Base-by-base conservation (phyloP, 2,797 vertebrate species). In the Bovichtus diacanthus region DNA sequence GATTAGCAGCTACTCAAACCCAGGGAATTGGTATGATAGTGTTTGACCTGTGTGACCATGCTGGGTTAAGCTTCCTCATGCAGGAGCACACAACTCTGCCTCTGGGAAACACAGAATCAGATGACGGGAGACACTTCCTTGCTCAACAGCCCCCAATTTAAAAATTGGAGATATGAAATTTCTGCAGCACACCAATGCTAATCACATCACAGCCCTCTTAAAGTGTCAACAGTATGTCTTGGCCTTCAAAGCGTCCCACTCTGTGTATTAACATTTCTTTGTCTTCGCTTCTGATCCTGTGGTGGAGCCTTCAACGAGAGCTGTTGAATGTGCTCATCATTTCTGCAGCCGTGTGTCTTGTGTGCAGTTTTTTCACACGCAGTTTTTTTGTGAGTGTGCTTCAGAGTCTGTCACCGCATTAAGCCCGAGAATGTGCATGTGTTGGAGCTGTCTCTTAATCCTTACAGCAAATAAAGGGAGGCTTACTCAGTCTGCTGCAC, bases 341-440 rank as follows among this genome's bases (percentile, higher is more conserved):
- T 70, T 90, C 74, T 88, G 78, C 69, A 74, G 69, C 74, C 70
- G 6, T 78, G 79, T 85, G 75, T 58, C 19, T n/a, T 55, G 54
- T 76, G 50, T 69, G 63, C 62, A 44, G 7, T 63, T 73, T 83
- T 79, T 76, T 44, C 65, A 65, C 74, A 68, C 73, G 74, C 71
- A 47, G 53, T 83, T n/a, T n/a, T n/a, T n/a, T n/a, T 77, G 72
- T 70, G 80, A 81, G 46, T 55, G 64, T 70, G 86, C 71, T 73
- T 87, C 71, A 43, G 67, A 85, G 86, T 73, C 86, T 88, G 87
- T 88, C 88, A 82, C 84, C 9, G 18, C n/a, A 23, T 62, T 91
- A 90, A 92, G 91, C 88, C 78, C 1, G 56, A 81, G 89, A 90
- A 90, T 92, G 89, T 91, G 89, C 90, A 90, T 91, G 92, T 90